A percentile compares a stretch with the other conserved stretches of the same genome.
These are phyloP conservation scores for Lapara coniferarum DNA, from an alignment of 2,888 invertebrate genomes.

Conservation along the genomic window DNA sequence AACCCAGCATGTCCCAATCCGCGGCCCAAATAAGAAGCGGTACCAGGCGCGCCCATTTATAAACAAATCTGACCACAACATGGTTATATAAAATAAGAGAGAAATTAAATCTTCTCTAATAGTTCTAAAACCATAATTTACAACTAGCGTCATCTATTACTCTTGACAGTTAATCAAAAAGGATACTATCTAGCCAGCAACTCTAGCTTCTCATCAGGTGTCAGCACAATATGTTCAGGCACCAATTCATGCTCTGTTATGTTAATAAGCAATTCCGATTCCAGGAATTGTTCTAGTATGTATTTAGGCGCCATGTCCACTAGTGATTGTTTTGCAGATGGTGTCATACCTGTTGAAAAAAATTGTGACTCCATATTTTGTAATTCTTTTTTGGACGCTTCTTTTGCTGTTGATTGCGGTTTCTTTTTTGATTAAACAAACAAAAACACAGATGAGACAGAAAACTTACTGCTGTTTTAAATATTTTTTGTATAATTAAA, in stretches of 20 bases:
- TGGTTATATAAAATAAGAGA: too few relatives aligned
- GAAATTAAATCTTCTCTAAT: too few relatives aligned
- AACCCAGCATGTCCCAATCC: too few relatives aligned
- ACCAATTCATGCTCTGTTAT: slow-evolving; percentile 99
- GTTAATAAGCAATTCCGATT: slow-evolving; percentile 97
- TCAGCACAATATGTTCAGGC: slow-evolving; percentile 99
- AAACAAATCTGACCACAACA: too few relatives aligned
- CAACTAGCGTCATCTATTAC: neutral
- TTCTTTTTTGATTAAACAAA: too few relatives aligned
- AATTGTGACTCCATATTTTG: neutral
- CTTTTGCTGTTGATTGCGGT: too few relatives aligned
- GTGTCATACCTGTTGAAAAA: slow-evolving; percentile 93
- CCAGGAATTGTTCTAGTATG: slow-evolving; percentile 97
- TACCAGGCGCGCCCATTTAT: too few relatives aligned
- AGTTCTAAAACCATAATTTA: neutral
- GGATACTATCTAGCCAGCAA: slow-evolving; percentile 95
- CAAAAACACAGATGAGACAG: too few relatives aligned
- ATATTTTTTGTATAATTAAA: too few relatives aligned
- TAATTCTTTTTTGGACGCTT: too few relatives aligned
- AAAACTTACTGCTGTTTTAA: too few relatives aligned
- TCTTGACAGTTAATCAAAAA: slow-evolving; percentile 52
- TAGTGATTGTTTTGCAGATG: slow-evolving; percentile 98
- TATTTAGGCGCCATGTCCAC: slow-evolving; percentile 99
- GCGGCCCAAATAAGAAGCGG: too few relatives aligned
- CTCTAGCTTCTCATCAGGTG: slow-evolving; percentile 98